Percentiles rank a stretch among this genome's conserved stretches.
Evolutionary conservation across 2,113 vertebrate genomes (phyloP).

Genomic region (Aptenodytes forsteri): DNA sequence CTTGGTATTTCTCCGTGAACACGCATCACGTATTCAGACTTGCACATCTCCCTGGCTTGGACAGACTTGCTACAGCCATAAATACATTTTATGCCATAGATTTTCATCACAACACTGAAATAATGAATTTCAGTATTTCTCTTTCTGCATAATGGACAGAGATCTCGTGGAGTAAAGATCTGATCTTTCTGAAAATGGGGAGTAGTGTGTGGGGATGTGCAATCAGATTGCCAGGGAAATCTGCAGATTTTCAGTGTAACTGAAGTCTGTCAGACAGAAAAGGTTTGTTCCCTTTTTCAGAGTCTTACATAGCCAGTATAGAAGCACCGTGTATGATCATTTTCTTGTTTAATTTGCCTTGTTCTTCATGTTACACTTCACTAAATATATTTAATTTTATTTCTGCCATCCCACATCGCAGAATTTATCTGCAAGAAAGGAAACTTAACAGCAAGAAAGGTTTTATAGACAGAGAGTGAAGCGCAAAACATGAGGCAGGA

Average conservation of each 20-base stretch:
- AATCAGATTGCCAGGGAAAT: neutral
- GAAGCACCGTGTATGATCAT: neutral
- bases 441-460: neutral
- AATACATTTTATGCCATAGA: neutral
- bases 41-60: neutral
- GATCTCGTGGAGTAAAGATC: neutral
- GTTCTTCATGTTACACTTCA: slow-evolving; percentile 42
- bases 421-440: neutral
- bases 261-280: neutral
- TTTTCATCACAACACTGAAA: neutral
- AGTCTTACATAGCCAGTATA: neutral
- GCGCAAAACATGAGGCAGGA: neutral
- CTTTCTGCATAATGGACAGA: neutral
- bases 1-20: neutral
- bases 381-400: slow-evolving; percentile 55
- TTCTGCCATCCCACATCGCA: neutral
- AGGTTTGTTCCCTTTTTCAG: neutral
- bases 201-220: neutral
- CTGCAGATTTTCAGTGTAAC: neutral
- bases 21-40: neutral
- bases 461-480: neutral
- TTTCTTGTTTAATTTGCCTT: slow-evolving; percentile 43
- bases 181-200: neutral
- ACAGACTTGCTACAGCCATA: neutral
- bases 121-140: neutral